Evolutionary conservation across 2,888 invertebrate genomes (phyloP), one percentile per base, ranked within the genome.

Genomic region (Himalopsyche tibetana): DNA sequence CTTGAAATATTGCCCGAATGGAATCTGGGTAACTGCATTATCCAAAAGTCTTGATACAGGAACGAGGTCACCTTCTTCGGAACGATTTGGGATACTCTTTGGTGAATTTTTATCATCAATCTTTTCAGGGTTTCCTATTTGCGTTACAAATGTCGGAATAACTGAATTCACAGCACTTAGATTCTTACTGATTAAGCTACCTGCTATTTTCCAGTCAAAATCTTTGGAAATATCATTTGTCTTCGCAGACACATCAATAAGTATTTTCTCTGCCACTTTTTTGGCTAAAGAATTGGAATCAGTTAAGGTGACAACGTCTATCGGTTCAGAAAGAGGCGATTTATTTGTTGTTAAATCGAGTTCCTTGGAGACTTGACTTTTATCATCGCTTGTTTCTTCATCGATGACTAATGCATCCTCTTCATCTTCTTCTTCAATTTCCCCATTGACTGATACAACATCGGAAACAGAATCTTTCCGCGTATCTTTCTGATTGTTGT

Each of bases 41-140:
- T 96, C 96, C 85, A 97, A 91, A 56, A 97, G 92, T 88, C 95
- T 94, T 0, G 96, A 95, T 0, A 98, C 95, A 12, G 97, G 95
- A 19, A 97, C 98, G 89, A 97, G 93, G 90, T 97, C 97, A 42
- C 89, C 90, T 86, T 92, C 92, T 56, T 93, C 92, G 80, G 84
- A 82, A 63, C 84, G 87, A 9, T 36, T 40, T 28, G 82, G 81
- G 0, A n/a, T 5, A 36, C 40, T 19, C 38, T 83, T 80, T 1
- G 51, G 51, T 51, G 74, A 74, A 42, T 56, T 80, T 15, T 69
- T 84, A 38, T 74, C 69, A 38, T 51, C 86, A 55, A 56, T 12
- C 55, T 80, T 74, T 17, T 51, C 83, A 36, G 17, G 80, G 36
- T 80, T 69, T 17, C 82, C 84, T 15, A 88, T 86, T 40, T 88